Percentiles rank a stretch among this genome's conserved stretches.
phyloP scores from a whole-genome alignment of 2,113 vertebrate genomes.

The Brienomyrus longianalis region DNA sequence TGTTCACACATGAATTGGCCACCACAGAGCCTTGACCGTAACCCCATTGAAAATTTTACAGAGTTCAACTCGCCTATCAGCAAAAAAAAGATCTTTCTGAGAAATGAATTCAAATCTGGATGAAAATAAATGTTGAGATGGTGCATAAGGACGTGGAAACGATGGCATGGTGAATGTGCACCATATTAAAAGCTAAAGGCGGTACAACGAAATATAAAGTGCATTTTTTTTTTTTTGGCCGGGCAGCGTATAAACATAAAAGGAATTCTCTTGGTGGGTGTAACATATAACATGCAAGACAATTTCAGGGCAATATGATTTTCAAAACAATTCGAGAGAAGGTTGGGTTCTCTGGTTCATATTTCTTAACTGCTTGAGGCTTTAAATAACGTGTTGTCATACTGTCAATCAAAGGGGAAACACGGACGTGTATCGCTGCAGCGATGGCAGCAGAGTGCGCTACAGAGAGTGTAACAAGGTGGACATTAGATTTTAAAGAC shows the following conservation, averaged over 20 bases:
- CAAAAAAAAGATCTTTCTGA: no score
- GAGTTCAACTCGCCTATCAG: no score
- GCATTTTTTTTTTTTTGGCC: no score
- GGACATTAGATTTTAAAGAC: background rate
- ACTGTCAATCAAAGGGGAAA: background rate
- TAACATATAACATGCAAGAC: background rate
- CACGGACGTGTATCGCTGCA: background rate
- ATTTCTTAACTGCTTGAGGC: background rate
- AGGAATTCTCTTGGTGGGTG: background rate
- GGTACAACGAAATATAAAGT: no score
- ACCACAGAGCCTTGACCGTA: no score
- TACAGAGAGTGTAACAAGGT: background rate
- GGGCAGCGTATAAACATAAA: background rate
- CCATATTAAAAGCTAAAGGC: no score
- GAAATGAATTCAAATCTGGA: no score
- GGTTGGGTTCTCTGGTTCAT: background rate
- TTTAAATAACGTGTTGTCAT: background rate
- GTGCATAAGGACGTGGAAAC: no score
- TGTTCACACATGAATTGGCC: no score
- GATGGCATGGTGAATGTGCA: no score
- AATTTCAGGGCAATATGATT: background rate
- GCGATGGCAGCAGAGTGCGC: background rate
- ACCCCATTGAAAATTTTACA: no score
- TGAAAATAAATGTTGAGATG: no score
- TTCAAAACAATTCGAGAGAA: background rate